These are phyloP conservation scores for Coenonympha arcania DNA, from an alignment of 2,888 invertebrate species.

Conservation along the genomic window DNA sequence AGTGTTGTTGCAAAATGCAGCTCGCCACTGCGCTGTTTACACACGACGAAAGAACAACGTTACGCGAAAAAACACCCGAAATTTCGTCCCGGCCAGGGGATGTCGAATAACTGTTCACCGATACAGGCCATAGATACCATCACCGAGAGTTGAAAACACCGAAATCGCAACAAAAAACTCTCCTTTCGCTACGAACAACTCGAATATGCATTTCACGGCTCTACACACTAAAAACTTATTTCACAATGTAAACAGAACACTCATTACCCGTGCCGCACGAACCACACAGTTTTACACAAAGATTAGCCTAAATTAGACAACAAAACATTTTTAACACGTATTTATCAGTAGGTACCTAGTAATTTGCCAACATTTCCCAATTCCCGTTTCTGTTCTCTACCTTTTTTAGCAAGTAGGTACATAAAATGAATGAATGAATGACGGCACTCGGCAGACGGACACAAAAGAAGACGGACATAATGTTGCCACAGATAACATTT, in stretches of 20 bases:
- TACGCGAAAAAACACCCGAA: slow-evolving; percentile 33
- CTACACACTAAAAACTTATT: slow-evolving; percentile 42
- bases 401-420: slow-evolving; percentile 63
- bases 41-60: slow-evolving; percentile 27
- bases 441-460: too few relatives aligned
- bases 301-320: slow-evolving; percentile 33
- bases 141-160: slow-evolving; percentile 44
- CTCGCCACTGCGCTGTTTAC: slow-evolving; percentile 42
- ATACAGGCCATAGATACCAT: slow-evolving; percentile 48
- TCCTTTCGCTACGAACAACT: slow-evolving; percentile 54
- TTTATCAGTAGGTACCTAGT: slow-evolving; percentile 53
- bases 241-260: slow-evolving; percentile 67
- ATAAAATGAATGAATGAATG: slow-evolving; percentile 59
- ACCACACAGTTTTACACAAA: slow-evolving; percentile 22
- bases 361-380: slow-evolving; percentile 71
- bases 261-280: slow-evolving; percentile 39
- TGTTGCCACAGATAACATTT: slow-evolving; percentile 31
- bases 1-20: slow-evolving; percentile 37
- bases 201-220: slow-evolving; percentile 48
- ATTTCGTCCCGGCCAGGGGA: slow-evolving; percentile 37
- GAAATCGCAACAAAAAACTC: slow-evolving; percentile 47
- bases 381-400: slow-evolving; percentile 52
- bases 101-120: slow-evolving; percentile 49
- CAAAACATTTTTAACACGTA: slow-evolving; percentile 54
- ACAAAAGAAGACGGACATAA: slow-evolving; percentile 40